Evolutionary conservation across 2,888 invertebrate species (phyloP).

Genomic region (Nymphalis polychloros): DNA sequence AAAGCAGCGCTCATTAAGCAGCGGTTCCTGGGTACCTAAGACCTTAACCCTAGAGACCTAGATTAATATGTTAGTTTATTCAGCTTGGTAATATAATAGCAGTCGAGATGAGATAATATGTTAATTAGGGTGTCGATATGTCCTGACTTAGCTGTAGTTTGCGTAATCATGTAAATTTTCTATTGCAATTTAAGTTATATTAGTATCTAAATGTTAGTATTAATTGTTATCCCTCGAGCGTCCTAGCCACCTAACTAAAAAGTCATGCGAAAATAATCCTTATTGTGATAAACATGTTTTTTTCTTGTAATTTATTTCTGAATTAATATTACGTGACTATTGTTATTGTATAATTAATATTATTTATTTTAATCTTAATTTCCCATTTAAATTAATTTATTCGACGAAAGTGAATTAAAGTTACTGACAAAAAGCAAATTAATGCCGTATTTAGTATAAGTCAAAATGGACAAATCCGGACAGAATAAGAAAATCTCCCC

Average conservation of each 20-base stretch:
- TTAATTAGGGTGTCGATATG: slow-evolving; percentile 7
- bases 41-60: slow-evolving; percentile 30
- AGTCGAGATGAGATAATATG: slow-evolving; percentile 17
- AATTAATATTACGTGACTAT: too few relatives aligned
- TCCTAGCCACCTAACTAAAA: too few relatives aligned
- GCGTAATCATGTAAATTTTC: neutral
- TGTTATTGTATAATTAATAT: too few relatives aligned
- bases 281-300: too few relatives aligned
- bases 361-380: too few relatives aligned
- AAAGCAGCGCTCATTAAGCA: slow-evolving; percentile 32
- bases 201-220: too few relatives aligned
- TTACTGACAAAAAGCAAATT: neutral
- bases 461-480: neutral
- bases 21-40: slow-evolving; percentile 24
- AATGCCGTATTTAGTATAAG: neutral
- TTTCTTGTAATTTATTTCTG: too few relatives aligned
- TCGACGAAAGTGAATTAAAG: neutral
- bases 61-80: slow-evolving; percentile 27
- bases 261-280: too few relatives aligned
- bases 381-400: too few relatives aligned
- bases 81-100: slow-evolving; percentile 8
- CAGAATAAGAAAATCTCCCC: neutral
- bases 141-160: neutral
- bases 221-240: too few relatives aligned
- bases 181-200: neutral